Evolutionary conservation across 2,888 invertebrate species (phyloP).

Genomic region (Agrilus cyanescens): DNA sequence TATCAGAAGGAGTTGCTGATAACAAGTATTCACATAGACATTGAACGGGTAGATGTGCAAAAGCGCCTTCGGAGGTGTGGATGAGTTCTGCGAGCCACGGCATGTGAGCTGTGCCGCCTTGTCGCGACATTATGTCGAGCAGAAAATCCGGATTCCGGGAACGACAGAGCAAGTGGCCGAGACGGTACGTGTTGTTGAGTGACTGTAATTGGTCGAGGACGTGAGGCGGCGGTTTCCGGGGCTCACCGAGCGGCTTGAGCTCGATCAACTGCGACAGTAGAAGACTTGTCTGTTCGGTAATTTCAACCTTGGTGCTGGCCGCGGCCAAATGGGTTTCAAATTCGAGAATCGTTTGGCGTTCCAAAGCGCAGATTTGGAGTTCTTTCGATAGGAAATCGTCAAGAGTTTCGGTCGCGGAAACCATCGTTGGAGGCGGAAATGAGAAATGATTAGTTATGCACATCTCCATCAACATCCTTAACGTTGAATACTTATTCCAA

Average conservation of each 20-base stretch:
- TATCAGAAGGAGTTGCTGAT: conserved; percentile 51
- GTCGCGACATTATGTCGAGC: conserved; percentile 81
- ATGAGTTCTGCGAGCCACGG: conserved; percentile 94
- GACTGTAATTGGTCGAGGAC: conserved; percentile 70
- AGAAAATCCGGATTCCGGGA: conserved; percentile 86
- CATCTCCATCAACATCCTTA: conserved; percentile 88
- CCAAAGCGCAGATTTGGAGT: conserved; percentile 54
- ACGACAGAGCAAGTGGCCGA: conserved; percentile 81
- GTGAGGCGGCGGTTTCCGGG: conserved; percentile 64
- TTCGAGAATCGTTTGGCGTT: conserved; percentile 69
- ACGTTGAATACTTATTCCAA: conserved; percentile 83
- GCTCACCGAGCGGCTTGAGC: conserved; percentile 74
- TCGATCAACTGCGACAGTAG: conserved; percentile 75
- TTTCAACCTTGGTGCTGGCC: conserved; percentile 75
- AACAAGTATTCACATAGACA: conserved; percentile 93
- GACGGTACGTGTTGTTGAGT: conserved; percentile 63
- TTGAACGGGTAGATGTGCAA: conserved; percentile 86
- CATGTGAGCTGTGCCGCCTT: conserved; percentile 76
- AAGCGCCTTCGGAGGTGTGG: conserved; percentile 78
- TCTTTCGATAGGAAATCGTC: conserved; percentile 53
- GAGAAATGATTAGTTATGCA: conserved; percentile 81
- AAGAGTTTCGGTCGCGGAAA: conserved; percentile 40
- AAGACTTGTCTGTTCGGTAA: conserved; percentile 81
- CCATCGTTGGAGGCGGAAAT: conserved; percentile 59
- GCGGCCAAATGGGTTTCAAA: conserved; percentile 91